Base-by-base conservation (phyloP, 2,888 invertebrate species). In the Drosophila austrosaltans region DNA sequence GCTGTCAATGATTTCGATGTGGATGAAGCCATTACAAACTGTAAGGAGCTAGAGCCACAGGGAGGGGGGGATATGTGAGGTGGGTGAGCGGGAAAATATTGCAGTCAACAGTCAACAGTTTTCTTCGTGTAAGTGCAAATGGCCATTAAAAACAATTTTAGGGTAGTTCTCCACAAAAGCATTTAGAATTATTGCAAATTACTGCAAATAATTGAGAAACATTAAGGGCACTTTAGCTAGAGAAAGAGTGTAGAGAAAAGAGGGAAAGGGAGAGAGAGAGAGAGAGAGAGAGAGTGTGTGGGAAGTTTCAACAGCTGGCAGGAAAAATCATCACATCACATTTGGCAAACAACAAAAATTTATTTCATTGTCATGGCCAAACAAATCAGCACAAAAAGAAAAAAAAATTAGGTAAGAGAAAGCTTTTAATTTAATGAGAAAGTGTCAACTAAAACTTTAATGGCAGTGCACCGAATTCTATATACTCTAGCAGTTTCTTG, bases 121-220 rank as follows among this genome's bases (percentile, higher is more conserved):
- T 48, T 48, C 48, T 48, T 48, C 57, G 69, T 70, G 71, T 87
- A 86, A 89, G 87, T 87, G 89, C 82, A 86, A 87, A 87, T 81
- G 84, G 87, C 81, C 86, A 87, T 87, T 87, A 89, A 84, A 81
- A 87, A 78, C 82, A 89, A 82, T 86, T 78, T 72, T 78, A 76
- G 83, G 72, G 84, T 84, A 75, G 79, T 70, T 77, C 67, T 30
- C 69, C 10, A 56, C 56, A 48, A 63, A 72, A 83, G 74, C 84
- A 77, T 83, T 85, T 80, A 81, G 79, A 81, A 79, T 84, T 87
- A 87, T 89, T 84, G 84, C 89, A 87, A 89, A 89, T 89, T 89
- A 84, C 87, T 86, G 89, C 87, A 87, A 87, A 89, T 87, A 89
- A 89, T 84, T 77, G 87, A 78, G 73, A 78, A 81, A 78, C 86